Conservation (phyloP, 2,888 invertebrate genomes). For the Abrostola triplasia region DNA sequence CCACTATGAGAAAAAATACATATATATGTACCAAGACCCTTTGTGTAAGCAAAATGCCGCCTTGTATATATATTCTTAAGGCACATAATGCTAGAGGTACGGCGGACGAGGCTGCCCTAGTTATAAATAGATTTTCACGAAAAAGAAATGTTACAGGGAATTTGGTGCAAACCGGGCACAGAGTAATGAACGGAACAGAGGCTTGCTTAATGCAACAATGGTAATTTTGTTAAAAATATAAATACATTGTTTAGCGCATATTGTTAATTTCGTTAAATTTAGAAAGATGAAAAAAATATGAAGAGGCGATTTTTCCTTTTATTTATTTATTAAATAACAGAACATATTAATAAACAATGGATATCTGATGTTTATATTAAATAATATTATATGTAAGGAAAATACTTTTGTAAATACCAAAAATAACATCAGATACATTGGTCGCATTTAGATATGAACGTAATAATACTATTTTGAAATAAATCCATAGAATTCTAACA, state of each 20-base stretch:
- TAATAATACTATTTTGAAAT: not conserved
- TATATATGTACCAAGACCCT: constrained; percentile 67
- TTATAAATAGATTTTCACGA: constrained; percentile 89
- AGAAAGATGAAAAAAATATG: not conserved
- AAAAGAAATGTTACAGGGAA: constrained; percentile 89
- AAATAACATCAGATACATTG: constrained; percentile 9
- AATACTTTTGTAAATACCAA: not conserved
- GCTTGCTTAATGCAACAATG: constrained; percentile 42
- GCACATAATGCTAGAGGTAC: constrained; percentile 57
- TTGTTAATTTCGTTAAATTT: not conserved
- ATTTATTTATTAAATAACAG: not conserved
- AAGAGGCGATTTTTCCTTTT: not conserved
- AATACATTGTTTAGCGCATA: not conserved
- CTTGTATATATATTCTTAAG: constrained; percentile 58
- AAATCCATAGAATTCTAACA: constrained; percentile 9
- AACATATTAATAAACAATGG: not conserved
- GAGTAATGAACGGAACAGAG: constrained; percentile 70
- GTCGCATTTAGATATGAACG: not conserved
- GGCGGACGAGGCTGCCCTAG: constrained; percentile 82
- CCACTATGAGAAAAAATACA: constrained; percentile 87
- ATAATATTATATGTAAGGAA: constrained; percentile 13
- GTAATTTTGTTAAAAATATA: not conserved
- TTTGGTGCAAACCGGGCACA: constrained; percentile 84
- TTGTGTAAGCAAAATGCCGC: constrained; percentile 55
- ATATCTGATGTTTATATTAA: constrained; percentile 3